These are phyloP conservation scores for Drosophila bocqueti DNA, from an alignment of 1,140 invertebrate genomes.

Conservation along the genomic window DNA sequence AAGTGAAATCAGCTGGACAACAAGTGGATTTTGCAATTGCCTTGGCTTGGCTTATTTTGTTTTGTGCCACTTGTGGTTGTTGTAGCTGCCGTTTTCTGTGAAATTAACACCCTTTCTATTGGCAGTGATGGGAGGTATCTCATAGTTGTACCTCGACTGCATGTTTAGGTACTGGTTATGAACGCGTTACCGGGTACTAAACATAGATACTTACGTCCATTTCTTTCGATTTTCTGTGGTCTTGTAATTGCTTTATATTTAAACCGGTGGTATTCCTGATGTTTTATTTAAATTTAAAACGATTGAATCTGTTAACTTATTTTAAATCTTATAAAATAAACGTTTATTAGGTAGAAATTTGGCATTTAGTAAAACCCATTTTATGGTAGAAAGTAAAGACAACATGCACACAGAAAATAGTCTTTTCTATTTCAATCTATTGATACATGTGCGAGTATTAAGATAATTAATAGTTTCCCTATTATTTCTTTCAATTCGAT, in stretches of 20 bases:
- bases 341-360: too few species aligned
- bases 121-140: conserved; percentile 19
- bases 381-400: neutral
- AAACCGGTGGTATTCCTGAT: too few species aligned
- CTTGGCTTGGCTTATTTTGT: conserved; percentile 49
- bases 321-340: too few species aligned
- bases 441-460: too few species aligned
- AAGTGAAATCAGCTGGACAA: conserved; percentile 54
- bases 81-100: conserved; percentile 26
- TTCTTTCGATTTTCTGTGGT: neutral
- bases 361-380: too few species aligned
- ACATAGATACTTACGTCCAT: too few species aligned
- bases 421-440: neutral
- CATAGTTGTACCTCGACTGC: conserved; percentile 1
- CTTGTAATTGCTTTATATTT: neutral
- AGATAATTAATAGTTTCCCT: neutral
- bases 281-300: too few species aligned
- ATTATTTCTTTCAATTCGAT: neutral
- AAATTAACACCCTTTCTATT: conserved; percentile 71
- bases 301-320: too few species aligned
- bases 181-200: neutral
- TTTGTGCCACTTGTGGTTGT: conserved; percentile 36
- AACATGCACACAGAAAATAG: neutral
- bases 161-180: neutral
- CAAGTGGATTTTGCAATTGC: conserved; percentile 52